Conservation (phyloP, 2,113 vertebrate genomes). For the Erythrocercus mccallii region DNA sequence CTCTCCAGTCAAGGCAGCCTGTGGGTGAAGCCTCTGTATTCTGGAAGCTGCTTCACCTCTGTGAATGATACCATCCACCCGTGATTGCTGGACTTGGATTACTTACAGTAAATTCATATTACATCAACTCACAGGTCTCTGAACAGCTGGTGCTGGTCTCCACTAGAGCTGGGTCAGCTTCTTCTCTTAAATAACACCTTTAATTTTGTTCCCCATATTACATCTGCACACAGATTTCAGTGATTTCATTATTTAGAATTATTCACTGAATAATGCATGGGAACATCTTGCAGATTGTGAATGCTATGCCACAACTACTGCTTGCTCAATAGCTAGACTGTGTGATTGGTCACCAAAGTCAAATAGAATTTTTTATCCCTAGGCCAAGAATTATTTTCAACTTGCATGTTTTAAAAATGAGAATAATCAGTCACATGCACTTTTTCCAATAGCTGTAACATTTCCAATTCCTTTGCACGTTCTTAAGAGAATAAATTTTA, state of each 20-base stretch:
- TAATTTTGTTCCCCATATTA: background rate
- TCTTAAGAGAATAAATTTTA: background rate
- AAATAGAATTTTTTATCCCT: background rate
- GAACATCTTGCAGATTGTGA: constrained; percentile 1
- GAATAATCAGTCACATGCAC: background rate
- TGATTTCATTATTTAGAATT: constrained; percentile 42
- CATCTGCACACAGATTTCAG: background rate
- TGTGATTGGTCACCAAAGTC: background rate
- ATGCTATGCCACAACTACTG: background rate
- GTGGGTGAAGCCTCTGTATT: background rate
- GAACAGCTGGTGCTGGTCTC: background rate
- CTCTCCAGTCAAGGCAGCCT: background rate
- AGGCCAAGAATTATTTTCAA: background rate
- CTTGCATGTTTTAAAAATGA: background rate
- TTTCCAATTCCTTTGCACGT: background rate
- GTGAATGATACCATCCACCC: background rate
- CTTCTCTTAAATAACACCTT: background rate
- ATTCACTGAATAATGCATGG: constrained; percentile 32
- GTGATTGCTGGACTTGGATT: background rate
- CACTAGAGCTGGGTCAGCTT: background rate
- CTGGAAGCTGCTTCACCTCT: background rate
- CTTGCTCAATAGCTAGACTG: background rate
- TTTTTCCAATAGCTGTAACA: background rate
- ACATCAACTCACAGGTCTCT: background rate
- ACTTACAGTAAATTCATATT: background rate